Base-by-base conservation (phyloP, 1,140 invertebrate species). In the Pentalonia nigronervosa region DNA sequence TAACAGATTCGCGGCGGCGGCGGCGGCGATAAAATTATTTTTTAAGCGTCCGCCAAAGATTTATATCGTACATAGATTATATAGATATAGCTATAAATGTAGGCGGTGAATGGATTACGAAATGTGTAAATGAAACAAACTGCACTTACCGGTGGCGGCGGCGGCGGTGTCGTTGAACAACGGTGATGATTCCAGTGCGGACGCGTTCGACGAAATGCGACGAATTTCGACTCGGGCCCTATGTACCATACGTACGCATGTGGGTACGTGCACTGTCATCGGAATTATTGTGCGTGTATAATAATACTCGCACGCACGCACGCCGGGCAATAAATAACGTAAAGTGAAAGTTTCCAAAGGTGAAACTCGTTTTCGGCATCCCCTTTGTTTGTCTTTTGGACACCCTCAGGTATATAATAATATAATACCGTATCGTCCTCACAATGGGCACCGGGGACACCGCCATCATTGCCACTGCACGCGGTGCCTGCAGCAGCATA, bases 331-430 rank as follows among this genome's bases (percentile, higher is more conserved):
- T 93, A 93, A 93, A 93, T 93, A 86, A 93, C 60, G 60, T 86
- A 86, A 93, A 86, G 91, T 93, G 91, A 93, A 93, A 93, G 91
- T 93, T 93, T 81, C 50, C 45, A 93, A 93, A 93, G 91, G 91
- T 93, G 91, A 93, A 93, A 93, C 91, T 93, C 91, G 91, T 93
- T 93, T 92, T 93, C 91, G 91, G 48, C 91, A 41, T 48, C 91
- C 91, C 91, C 91, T 93, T 93, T 93, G 91, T 93, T 93, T 93
- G 91, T 83, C 81, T 93, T 92, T 45, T 14, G 47, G 76, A 92
- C 91, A 92, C 91, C 91, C 91, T 86, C 91, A 86, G 91, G 91
- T 93, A 91, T 48, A 81, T 53, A 90, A 21, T 47, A 47, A 17
- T 86, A 87, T 90, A 53, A 67, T 56, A 25, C 56, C 20, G 47